Evolutionary conservation across 2,113 vertebrate species (phyloP).

Genomic region (Sinocyclocheilus grahami): DNA sequence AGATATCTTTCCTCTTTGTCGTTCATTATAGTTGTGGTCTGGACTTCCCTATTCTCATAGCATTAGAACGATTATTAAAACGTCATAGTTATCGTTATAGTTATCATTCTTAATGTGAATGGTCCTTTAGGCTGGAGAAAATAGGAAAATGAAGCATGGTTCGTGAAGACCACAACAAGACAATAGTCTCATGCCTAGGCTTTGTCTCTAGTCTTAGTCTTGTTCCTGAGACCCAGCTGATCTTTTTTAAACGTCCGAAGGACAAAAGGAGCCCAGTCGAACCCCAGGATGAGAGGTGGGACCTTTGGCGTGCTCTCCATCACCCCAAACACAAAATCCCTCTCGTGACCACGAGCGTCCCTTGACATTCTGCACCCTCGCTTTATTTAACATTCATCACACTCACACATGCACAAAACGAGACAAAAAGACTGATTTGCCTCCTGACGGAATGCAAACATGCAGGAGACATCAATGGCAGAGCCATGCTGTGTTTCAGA

Average conservation of each 20-base stretch:
- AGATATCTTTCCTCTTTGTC: neutral
- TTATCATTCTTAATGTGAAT: neutral
- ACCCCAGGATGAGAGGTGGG: conserved; percentile 16
- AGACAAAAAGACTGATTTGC: conserved; percentile 17
- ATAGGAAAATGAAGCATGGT: neutral
- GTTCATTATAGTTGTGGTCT: neutral
- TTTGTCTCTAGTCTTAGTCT: conserved; percentile 31
- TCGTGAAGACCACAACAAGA: conserved; percentile 17
- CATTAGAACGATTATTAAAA: neutral
- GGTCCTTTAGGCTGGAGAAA: neutral
- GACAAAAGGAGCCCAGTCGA: conserved; percentile 29
- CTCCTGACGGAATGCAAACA: neutral
- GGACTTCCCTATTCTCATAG: neutral
- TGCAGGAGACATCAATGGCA: conserved; percentile 7
- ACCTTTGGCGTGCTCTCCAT: conserved; percentile 22
- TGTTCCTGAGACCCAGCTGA: conserved; percentile 13
- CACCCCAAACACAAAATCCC: conserved; percentile 25
- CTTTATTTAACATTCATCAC: conserved; percentile 14
- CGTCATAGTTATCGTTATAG: neutral
- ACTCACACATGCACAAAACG: neutral
- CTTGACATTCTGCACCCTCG: conserved; percentile 20
- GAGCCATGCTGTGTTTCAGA: conserved; percentile 12
- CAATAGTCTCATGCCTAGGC: conserved; percentile 8
- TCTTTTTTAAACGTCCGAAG: neutral
- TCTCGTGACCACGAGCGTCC: conserved; percentile 5